These are phyloP conservation scores for Zapus hudsonius DNA, from an alignment of 2,113 vertebrate genomes.

Conservation along the genomic window DNA sequence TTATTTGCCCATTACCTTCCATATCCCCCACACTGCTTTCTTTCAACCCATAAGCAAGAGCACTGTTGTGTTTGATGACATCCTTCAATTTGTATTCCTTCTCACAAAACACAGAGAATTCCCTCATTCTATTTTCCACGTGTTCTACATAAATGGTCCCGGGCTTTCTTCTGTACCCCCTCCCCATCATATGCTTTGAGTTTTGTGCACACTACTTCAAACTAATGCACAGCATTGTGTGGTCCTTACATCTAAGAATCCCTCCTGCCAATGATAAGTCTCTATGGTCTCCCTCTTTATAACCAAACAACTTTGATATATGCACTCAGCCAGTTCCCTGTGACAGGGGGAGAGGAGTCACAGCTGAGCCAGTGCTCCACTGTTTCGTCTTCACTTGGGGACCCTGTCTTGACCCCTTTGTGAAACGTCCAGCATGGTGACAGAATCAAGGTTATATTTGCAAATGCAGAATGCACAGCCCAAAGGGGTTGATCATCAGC, in stretches of 20 bases:
- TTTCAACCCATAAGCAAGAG: background rate
- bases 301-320: no score
- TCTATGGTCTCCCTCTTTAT: accelerated
- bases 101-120: accelerated
- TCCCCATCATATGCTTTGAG: background rate
- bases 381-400: background rate
- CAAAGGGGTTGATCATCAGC: background rate
- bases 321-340: accelerated
- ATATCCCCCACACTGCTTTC: accelerated
- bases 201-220: background rate
- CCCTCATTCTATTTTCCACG: background rate
- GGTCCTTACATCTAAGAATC: accelerated
- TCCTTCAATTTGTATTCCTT: background rate
- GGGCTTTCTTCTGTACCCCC: background rate
- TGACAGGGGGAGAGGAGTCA: no score
- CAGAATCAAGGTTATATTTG: background rate
- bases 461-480: background rate
- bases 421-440: background rate
- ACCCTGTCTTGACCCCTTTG: accelerated
- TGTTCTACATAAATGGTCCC: background rate
- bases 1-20: background rate
- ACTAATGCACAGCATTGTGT: accelerated
- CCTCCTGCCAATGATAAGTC: background rate
- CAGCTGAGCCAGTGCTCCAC: background rate
- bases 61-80: background rate